phyloP scores from a whole-genome alignment of 2,113 vertebrate species.

The Eudorcas thomsonii region DNA sequence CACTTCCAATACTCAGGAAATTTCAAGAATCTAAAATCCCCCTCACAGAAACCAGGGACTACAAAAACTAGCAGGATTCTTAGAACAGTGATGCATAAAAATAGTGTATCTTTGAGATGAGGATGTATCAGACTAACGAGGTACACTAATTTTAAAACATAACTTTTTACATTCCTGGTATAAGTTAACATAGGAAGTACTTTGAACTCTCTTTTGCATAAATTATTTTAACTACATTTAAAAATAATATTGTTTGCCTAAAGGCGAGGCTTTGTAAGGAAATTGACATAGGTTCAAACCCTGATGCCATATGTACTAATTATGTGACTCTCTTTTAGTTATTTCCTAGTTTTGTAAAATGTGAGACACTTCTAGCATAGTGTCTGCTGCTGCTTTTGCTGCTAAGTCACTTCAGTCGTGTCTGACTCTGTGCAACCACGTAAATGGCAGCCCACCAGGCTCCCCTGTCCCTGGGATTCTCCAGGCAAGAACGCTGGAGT shows the following conservation, averaged over 20 bases:
- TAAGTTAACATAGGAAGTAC: background rate
- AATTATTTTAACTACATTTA: conserved; percentile 25
- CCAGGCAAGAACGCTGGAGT: too few species aligned
- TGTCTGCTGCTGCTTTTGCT: background rate
- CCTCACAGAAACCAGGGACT: background rate
- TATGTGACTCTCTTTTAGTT: background rate
- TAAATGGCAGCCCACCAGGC: too few species aligned
- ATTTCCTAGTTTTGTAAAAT: background rate
- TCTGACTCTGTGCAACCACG: too few species aligned
- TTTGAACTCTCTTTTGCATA: conserved; percentile 28
- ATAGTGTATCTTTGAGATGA: background rate
- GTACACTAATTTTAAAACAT: background rate
- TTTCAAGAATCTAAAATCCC: background rate
- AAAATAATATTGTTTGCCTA: background rate
- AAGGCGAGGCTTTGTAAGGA: background rate
- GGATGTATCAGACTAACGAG: background rate
- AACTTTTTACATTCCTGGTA: background rate
- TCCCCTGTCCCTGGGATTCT: too few species aligned
- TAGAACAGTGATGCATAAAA: background rate
- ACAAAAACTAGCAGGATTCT: background rate
- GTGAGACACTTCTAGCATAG: background rate
- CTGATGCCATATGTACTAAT: background rate
- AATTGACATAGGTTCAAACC: background rate
- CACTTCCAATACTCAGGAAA: background rate
- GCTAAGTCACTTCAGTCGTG: too few species aligned